These are phyloP conservation scores for Ichneumoninae sp. DNA, from an alignment of 2,888 invertebrate species.

Conservation along the genomic window DNA sequence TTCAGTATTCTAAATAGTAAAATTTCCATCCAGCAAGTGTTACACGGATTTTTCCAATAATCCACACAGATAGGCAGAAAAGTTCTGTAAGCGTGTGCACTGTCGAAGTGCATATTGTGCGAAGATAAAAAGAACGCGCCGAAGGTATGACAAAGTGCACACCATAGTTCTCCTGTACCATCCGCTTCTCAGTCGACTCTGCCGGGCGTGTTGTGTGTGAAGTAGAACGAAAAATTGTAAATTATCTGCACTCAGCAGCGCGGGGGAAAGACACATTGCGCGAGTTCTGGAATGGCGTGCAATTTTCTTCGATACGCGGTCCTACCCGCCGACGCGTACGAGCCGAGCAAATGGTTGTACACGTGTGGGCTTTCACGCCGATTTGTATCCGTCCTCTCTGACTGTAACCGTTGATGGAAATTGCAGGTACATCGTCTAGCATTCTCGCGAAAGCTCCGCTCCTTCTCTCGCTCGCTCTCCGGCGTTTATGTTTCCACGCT, in stretches of 20 bases:
- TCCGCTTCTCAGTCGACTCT: constrained; percentile 9
- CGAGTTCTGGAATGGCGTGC: constrained; percentile 42
- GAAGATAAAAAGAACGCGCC: constrained; percentile 19
- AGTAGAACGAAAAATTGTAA: constrained; percentile 55
- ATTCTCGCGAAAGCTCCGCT: constrained; percentile 57
- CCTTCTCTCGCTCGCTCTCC: constrained; percentile 21
- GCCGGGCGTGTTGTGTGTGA: neutral
- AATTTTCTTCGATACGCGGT: constrained; percentile 59
- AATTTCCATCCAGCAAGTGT: neutral
- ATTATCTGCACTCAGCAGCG: constrained; percentile 56
- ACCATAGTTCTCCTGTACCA: constrained; percentile 11
- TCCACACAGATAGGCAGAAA: neutral
- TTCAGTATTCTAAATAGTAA: neutral
- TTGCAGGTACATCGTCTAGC: constrained; percentile 62
- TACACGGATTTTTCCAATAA: constrained; percentile 2
- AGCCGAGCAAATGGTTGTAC: constrained; percentile 59
- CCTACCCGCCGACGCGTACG: neutral
- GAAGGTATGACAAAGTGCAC: constrained; percentile 36
- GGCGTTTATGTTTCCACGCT: constrained; percentile 40
- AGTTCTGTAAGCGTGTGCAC: neutral
- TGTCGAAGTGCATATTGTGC: neutral
- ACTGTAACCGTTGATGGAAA: constrained; percentile 60
- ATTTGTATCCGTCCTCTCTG: constrained; percentile 61
- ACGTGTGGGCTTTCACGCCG: constrained; percentile 64
- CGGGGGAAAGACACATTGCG: constrained; percentile 51